Percentiles rank a stretch among this genome's conserved stretches.
Conservation (phyloP, 2,797 vertebrate genomes). For the Fistularia tabacaria region DNA sequence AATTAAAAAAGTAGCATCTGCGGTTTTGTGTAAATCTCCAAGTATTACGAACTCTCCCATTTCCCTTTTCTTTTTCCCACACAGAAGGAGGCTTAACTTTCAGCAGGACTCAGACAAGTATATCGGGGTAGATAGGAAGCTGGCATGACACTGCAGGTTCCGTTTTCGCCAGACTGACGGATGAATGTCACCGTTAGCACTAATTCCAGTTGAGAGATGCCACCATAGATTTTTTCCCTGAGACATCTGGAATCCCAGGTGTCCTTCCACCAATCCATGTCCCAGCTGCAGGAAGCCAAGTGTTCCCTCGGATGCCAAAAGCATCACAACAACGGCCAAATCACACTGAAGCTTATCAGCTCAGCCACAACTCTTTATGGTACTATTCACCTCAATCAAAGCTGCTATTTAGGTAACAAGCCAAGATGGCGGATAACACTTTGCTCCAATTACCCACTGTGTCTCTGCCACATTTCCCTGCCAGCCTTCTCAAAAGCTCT, state of each 20-base stretch:
- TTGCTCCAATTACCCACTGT: conserved; percentile 59
- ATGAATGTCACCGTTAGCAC: conserved; percentile 59
- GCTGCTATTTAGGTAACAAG: conserved; percentile 67
- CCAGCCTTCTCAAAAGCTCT: conserved; percentile 66
- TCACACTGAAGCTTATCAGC: conserved; percentile 61
- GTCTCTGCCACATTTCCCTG: conserved; percentile 50
- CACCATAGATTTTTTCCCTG: conserved; percentile 54
- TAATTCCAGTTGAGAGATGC: conserved; percentile 60
- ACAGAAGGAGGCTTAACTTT: conserved; percentile 33
- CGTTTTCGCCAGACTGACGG: conserved; percentile 49
- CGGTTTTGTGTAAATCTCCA: conserved; percentile 13
- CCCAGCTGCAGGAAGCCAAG: conserved; percentile 74
- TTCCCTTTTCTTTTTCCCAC: conserved; percentile 14
- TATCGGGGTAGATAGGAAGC: conserved; percentile 56
- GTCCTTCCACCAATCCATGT: conserved; percentile 50
- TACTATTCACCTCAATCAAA: conserved; percentile 73
- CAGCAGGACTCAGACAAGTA: conserved; percentile 46
- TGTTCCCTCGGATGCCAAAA: conserved; percentile 45
- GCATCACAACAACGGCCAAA: conserved; percentile 40
- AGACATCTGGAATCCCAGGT: conserved; percentile 78
- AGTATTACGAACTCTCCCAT: conserved; percentile 19
- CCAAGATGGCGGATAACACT: conserved; percentile 67
- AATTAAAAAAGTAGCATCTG: conserved; percentile 22
- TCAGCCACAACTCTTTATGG: conserved; percentile 60
- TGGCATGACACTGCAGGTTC: conserved; percentile 42